Conservation (phyloP, 1,140 invertebrate species). For the Drosophila parvula region DNA sequence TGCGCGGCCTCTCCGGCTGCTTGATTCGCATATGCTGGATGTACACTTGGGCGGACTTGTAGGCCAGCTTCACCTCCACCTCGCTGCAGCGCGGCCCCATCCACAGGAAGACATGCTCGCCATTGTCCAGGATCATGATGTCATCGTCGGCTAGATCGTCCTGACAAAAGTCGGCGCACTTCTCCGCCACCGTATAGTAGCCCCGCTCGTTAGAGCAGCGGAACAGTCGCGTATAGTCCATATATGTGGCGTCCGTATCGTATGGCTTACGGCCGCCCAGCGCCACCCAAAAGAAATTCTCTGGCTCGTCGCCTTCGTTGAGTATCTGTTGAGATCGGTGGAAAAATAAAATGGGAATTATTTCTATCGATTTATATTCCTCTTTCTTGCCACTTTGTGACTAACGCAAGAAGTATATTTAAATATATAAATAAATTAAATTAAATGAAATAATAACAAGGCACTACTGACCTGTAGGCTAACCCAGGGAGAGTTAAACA, state of each 20-base stretch:
- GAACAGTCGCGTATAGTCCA: constrained; percentile 97
- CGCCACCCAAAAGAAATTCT: constrained; percentile 99
- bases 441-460: no score
- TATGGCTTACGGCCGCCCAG: constrained; percentile 97
- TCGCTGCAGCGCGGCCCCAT: constrained; percentile 97
- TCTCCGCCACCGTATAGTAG: constrained; percentile 99
- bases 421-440: no score
- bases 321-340: constrained; percentile 82
- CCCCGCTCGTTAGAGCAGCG: constrained; percentile 99
- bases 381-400: no score
- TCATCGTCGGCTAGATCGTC: constrained; percentile 99
- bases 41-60: constrained; percentile 99
- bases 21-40: constrained; percentile 98
- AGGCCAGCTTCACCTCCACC: constrained; percentile 99
- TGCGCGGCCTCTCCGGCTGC: constrained; percentile 95
- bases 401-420: no score
- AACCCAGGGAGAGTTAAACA: constrained; percentile 96
- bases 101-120: constrained; percentile 99
- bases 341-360: no score
- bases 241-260: constrained; percentile 95
- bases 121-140: constrained; percentile 99
- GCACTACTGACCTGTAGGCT: constrained; percentile 88
- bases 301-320: constrained; percentile 98
- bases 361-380: no score
- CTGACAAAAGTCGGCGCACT: constrained; percentile 99